Evolutionary conservation across 2,797 vertebrate species (phyloP).

Genomic region (Knipowitschia caucasica): DNA sequence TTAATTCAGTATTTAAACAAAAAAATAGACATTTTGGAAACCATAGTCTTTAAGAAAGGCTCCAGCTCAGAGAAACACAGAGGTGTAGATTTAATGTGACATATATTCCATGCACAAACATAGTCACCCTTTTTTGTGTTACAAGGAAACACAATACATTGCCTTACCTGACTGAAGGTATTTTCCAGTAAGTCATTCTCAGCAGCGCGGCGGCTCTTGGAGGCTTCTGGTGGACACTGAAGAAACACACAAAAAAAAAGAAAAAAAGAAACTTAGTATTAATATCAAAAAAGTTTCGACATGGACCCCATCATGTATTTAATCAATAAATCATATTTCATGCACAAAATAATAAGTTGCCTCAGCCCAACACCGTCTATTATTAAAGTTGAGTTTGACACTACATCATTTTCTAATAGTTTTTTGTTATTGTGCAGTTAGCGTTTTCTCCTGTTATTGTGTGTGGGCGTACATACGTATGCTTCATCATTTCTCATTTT

Average conservation of each 20-base stretch:
- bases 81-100: no score
- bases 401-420: not conserved
- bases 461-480: slow-evolving; percentile 13
- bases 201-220: slow-evolving; percentile 89
- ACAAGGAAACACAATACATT: no score
- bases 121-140: no score
- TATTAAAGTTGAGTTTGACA: not conserved
- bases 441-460: not conserved
- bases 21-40: no score
- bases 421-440: slow-evolving; percentile 1
- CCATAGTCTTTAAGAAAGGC: no score
- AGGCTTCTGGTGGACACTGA: slow-evolving; percentile 84
- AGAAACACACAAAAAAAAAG: not conserved
- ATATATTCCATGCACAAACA: no score
- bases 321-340: not conserved
- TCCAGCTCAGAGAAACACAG: no score
- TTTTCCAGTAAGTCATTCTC: slow-evolving; percentile 85
- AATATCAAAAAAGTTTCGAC: no score
- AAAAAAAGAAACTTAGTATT: not conserved
- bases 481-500: slow-evolving; percentile 37
- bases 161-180: slow-evolving; percentile 78
- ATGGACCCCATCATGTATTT: not conserved
- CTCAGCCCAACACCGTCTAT: not conserved
- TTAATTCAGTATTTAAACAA: no score
- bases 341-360: not conserved